Evolutionary conservation across 2,888 invertebrate genomes (phyloP).

Genomic region (Hoplodrina ambigua): DNA sequence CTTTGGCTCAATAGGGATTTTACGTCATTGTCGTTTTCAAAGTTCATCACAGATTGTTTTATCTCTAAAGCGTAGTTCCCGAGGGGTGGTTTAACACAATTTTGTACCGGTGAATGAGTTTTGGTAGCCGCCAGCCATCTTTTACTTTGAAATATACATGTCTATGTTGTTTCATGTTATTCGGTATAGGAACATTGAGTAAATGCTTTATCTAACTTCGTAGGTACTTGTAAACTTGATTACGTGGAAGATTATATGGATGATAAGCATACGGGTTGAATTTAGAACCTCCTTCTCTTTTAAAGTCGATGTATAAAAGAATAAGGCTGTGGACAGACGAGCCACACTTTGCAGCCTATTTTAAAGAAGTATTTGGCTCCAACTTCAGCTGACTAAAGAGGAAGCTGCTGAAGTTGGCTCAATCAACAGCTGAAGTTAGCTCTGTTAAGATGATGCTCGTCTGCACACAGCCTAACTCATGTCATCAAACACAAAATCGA

Average conservation of each 20-base stretch:
- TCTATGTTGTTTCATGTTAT: conserved; percentile 43
- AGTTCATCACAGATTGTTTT: conserved; percentile 76
- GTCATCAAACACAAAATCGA: neutral
- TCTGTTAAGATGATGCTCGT: too few relatives aligned
- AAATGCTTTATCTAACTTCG: neutral
- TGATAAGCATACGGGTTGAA: neutral
- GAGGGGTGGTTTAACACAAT: conserved; percentile 85
- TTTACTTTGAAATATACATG: conserved; percentile 61
- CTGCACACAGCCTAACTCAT: too few relatives aligned
- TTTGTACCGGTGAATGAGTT: conserved; percentile 90
- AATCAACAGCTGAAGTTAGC: too few relatives aligned
- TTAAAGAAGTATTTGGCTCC: too few relatives aligned
- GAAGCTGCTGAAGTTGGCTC: too few relatives aligned
- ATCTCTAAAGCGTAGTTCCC: conserved; percentile 78
- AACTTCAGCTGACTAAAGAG: too few relatives aligned
- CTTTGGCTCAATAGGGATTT: neutral
- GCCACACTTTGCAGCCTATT: too few relatives aligned
- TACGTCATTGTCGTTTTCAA: conserved; percentile 25
- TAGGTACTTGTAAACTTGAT: neutral
- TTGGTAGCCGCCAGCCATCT: conserved; percentile 89
- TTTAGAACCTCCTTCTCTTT: too few relatives aligned
- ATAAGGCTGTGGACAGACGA: too few relatives aligned
- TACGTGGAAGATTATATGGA: neutral
- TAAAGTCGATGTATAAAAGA: too few relatives aligned
- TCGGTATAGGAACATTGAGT: neutral